phyloP scores from a whole-genome alignment of 92 coral and sea anemone species.

The Palythoa caribaeorum region DNA sequence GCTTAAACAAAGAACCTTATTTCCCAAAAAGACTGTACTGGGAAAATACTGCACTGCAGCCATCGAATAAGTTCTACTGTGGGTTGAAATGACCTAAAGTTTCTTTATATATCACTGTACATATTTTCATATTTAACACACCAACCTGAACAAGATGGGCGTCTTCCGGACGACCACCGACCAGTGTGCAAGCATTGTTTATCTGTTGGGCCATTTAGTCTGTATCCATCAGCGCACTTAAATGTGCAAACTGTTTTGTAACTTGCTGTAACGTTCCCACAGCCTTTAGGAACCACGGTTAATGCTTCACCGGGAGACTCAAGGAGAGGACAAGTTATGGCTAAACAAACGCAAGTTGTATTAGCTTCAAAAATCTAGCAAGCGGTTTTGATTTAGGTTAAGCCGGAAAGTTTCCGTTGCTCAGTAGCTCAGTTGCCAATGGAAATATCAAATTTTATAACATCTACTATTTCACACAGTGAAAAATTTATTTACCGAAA shows the following conservation, averaged over 20 bases:
- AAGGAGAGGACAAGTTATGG: background rate
- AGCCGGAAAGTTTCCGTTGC: too few species aligned
- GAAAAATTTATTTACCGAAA: too few species aligned
- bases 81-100: too few species aligned
- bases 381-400: too few species aligned
- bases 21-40: too few species aligned
- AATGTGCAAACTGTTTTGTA: slow-evolving; percentile 7
- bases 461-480: too few species aligned
- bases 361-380: background rate
- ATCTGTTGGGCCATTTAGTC: slow-evolving; percentile 16
- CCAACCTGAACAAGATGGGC: slow-evolving; percentile 28
- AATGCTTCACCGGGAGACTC: slow-evolving; percentile 1
- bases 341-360: background rate
- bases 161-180: slow-evolving; percentile 11
- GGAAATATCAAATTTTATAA: too few species aligned
- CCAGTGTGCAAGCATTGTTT: slow-evolving; percentile 31
- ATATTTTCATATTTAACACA: background rate
- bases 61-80: too few species aligned
- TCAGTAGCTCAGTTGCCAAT: too few species aligned
- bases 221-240: slow-evolving; percentile 20
- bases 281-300: slow-evolving; percentile 9
- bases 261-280: background rate
- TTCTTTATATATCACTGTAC: background rate
- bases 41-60: too few species aligned
- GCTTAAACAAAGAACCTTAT: too few species aligned